Evolutionary conservation across 2,113 vertebrate genomes (phyloP).

Genomic region (Apteryx owenii): DNA sequence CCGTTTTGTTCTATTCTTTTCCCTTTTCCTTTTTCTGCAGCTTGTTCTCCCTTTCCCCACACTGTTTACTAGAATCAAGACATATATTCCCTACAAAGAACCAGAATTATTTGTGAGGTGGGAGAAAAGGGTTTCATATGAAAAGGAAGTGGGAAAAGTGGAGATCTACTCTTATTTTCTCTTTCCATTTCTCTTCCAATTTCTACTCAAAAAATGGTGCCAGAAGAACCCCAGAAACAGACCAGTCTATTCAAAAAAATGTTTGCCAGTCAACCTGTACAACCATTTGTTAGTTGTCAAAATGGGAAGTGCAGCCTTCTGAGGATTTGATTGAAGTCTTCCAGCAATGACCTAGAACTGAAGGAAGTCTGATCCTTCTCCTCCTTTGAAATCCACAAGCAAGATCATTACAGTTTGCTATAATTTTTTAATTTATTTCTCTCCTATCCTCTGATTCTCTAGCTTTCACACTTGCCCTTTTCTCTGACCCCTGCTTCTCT

Average conservation of each 20-base stretch:
- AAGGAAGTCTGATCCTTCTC: constrained; percentile 5
- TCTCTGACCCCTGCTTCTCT: neutral
- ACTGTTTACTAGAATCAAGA: neutral
- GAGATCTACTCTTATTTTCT: neutral
- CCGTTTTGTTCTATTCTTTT: neutral
- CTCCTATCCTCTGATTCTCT: neutral
- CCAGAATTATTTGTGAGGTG: neutral
- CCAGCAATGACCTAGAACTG: neutral
- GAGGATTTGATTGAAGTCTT: neutral
- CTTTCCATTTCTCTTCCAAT: neutral
- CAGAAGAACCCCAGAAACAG: neutral
- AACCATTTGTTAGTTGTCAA: neutral
- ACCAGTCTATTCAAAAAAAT: neutral
- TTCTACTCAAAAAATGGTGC: neutral
- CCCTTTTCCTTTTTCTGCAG: neutral
- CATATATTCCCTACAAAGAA: neutral
- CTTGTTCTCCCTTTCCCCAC: neutral
- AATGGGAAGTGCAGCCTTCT: neutral
- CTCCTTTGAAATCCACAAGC: constrained; percentile 17
- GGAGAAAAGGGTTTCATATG: neutral
- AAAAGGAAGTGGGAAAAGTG: neutral
- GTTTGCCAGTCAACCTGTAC: neutral
- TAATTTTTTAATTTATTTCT: neutral
- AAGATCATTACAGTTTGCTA: neutral
- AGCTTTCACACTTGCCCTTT: neutral